phyloP scores from a whole-genome alignment of 2,113 vertebrate genomes.

The Indicator maculatus region DNA sequence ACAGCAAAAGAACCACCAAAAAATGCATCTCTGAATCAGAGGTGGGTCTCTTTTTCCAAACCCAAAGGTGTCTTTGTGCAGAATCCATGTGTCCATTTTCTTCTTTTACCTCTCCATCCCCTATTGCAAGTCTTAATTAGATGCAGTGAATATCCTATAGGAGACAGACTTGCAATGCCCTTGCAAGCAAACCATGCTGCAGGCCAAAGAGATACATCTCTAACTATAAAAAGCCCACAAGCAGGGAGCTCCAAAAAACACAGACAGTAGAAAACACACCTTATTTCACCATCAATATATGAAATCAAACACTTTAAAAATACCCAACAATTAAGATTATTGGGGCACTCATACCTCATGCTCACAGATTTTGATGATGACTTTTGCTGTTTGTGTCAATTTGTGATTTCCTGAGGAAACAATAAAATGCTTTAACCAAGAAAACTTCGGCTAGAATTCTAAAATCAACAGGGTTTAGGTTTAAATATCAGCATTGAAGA shows the following conservation, averaged over 20 bases:
- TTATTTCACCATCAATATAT: not conserved
- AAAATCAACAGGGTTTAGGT: not conserved
- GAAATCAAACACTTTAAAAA: not conserved
- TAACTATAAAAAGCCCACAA: not conserved
- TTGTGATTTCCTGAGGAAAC: slow-evolving; percentile 92
- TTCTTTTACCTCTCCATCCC: not conserved
- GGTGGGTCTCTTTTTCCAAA: not conserved
- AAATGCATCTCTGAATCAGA: not conserved
- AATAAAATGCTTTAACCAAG: slow-evolving; percentile 52
- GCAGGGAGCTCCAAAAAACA: not conserved
- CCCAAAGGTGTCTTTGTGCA: not conserved
- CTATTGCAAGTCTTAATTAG: not conserved
- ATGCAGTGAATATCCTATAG: not conserved
- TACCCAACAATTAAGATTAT: not conserved
- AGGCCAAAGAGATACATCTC: not conserved
- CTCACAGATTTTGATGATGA: slow-evolving; percentile 99
- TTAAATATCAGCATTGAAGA: not conserved
- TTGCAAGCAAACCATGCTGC: not conserved
- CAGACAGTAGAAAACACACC: not conserved
- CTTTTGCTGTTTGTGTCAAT: slow-evolving; percentile 96
- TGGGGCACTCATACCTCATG: slow-evolving; percentile 86
- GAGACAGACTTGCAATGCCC: not conserved
- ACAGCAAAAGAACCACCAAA: not conserved
- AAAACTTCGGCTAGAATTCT: not conserved
- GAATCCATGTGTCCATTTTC: not conserved